Evolutionary conservation across 2,113 vertebrate genomes (phyloP), one percentile per base, ranked within the genome.

Genomic region (Lichenostomus cassidix): DNA sequence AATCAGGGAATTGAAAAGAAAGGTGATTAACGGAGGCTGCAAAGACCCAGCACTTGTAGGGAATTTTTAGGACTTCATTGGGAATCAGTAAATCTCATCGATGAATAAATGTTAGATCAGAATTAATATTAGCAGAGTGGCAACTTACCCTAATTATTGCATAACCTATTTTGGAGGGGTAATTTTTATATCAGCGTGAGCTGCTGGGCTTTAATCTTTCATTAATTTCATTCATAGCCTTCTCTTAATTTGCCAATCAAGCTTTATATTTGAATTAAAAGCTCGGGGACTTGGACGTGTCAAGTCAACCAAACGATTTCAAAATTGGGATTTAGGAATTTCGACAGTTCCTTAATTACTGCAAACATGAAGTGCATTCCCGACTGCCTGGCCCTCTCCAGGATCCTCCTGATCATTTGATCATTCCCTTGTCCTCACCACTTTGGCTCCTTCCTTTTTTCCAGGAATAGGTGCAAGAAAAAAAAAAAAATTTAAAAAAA

Each of bases 191-290:
- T 86, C 93, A 88, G 82, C 76, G 29, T 81, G 93, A 94, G 85
- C 90, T 80, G 90, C 78, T 91, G 93, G 92, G 87, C 96, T 95
- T 97, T 96, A 95, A 94, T 97, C 93, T 96, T 94, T 96, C 94
- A 92, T 92, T 97, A 96, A 96, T 96, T 95, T 96, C 47, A 67
- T 94, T 94, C 92, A 88, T 44, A 96, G 88, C 63, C 90, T 95
- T 94, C 89, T 90, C 93, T 96, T 97, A 97, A 97, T 97, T 96
- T 97, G 94, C 96, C 96, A 96, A 55, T 97, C 96, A 95, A 96
- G 92, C 85, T 96, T 96, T 95, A 88, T 90, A 64, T 94, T 92
- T 92, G 93, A 96, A 85, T 96, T 96, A 92, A 94, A 91, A 94
- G 87, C 94, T 95, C 55, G 75, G 95, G 93, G 93, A 95, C 78